A percentile compares a stretch with the other conserved stretches of the same genome.
phyloP scores from a whole-genome alignment of 2,113 vertebrate genomes.

The Tragelaphus buxtoni region DNA sequence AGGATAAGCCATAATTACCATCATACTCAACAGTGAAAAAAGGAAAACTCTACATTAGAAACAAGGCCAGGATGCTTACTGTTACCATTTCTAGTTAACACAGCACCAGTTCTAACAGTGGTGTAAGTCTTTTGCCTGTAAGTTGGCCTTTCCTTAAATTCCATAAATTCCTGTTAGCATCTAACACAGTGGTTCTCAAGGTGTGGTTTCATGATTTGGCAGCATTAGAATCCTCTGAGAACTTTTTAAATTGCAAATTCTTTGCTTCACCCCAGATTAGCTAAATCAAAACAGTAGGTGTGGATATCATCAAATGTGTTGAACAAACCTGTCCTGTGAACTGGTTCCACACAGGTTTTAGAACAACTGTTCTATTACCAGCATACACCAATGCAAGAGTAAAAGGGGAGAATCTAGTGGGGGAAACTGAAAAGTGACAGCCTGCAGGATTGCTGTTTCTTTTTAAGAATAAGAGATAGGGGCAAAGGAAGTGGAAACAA shows the following conservation, averaged over 20 bases:
- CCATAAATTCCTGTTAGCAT: background rate
- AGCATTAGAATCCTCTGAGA: background rate
- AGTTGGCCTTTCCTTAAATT: background rate
- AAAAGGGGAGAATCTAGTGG: fast-evolving
- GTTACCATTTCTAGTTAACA: background rate
- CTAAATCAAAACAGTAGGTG: background rate
- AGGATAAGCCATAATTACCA: background rate
- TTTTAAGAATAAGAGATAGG: background rate
- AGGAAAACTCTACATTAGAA: background rate
- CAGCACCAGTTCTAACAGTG: background rate
- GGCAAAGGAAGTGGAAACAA: background rate
- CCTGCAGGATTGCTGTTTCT: background rate
- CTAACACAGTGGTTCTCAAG: background rate
- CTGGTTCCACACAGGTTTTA: background rate
- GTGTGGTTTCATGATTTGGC: background rate
- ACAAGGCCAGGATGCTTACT: background rate
- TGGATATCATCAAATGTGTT: background rate
- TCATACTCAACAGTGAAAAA: background rate
- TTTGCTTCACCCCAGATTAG: background rate
- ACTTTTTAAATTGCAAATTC: background rate
- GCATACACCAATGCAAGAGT: no score
- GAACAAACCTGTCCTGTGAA: background rate
- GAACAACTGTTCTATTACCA: background rate
- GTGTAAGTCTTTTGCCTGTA: background rate
- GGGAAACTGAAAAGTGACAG: no score